Percentiles rank a stretch among this genome's conserved stretches.
phyloP scores from a whole-genome alignment of 2,113 vertebrate genomes.

The Centropristis striata region DNA sequence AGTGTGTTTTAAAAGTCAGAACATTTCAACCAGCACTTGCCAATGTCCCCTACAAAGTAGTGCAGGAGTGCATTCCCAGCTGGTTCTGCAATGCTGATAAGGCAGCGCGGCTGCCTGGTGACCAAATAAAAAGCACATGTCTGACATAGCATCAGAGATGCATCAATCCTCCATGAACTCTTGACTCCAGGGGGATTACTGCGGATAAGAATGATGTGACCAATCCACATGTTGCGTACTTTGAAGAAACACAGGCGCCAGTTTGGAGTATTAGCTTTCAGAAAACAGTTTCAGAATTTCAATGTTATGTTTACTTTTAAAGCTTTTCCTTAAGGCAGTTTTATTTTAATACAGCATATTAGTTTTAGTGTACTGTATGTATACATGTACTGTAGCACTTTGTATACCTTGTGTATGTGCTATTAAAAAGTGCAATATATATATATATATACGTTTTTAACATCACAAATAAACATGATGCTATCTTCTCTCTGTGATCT shows the following conservation, averaged over 20 bases:
- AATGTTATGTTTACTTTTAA: conserved; percentile 1
- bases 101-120: conserved; percentile 58
- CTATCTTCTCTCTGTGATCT: background rate
- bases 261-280: conserved; percentile 57
- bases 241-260: conserved; percentile 40
- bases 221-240: conserved; percentile 48
- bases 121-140: conserved; percentile 81
- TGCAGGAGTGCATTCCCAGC: conserved; percentile 66
- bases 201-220: conserved; percentile 62
- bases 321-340: background rate
- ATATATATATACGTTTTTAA: too few relatives aligned
- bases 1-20: conserved; percentile 32
- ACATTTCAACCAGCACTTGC: background rate
- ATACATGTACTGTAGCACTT: background rate
- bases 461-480: background rate
- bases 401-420: background rate
- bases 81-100: conserved; percentile 73
- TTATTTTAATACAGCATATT: background rate
- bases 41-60: conserved; percentile 40
- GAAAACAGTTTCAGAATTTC: background rate
- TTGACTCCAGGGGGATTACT: conserved; percentile 68
- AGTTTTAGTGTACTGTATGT: background rate
- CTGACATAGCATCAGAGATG: conserved; percentile 70
- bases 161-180: conserved; percentile 78
- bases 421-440: background rate